Base-by-base conservation (phyloP, 2,797 vertebrate genomes). In the Scomberomorus guttatus region DNA sequence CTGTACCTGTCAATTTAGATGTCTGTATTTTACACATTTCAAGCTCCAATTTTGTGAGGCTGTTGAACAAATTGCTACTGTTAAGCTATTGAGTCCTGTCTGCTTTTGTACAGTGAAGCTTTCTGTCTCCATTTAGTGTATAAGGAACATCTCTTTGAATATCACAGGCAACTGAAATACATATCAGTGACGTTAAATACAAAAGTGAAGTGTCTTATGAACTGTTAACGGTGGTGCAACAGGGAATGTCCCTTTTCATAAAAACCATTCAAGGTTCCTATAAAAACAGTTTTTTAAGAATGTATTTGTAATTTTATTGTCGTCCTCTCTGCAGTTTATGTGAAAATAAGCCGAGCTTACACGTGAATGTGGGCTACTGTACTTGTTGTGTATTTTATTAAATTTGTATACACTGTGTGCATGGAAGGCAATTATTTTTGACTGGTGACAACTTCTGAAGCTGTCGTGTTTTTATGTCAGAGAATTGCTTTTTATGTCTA, bases 321-420 rank as follows among this genome's bases (percentile, higher is more conserved):
- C 92, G 97, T 98, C 97, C 96, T 97, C 97, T 95, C 97, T 97
- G 97, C 97, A 94, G 95, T 97, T 97, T 97, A 95, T 96, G 97
- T 98, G 97, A 96, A 97, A 98, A 97, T 97, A 97, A 98, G 97
- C 96, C 96, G 97, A 97, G 97, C 97, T 97, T 97, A 97, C 97
- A 95, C 94, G 97, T 98, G 97, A 97, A 97, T 97, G 97, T 98
- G 96, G 97, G 97, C 97, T 97, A 97, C 91, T 95, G 93, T 94
- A 94, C 84, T 89, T 97, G 97, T 98, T 97, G 97, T 98, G 97
- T 97, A 97, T 97, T 98, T 98, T 98, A 98, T 98, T 98, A 98
- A 98, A 98, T 98, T 98, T 98, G 97, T 98, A 98, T 97, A 98
- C 97, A 98, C 96, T 96, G 97, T 97, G 96, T 95, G 96, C 96